Evolutionary conservation across 2,113 vertebrate species (phyloP).

Genomic region (Vidua chalybeata): DNA sequence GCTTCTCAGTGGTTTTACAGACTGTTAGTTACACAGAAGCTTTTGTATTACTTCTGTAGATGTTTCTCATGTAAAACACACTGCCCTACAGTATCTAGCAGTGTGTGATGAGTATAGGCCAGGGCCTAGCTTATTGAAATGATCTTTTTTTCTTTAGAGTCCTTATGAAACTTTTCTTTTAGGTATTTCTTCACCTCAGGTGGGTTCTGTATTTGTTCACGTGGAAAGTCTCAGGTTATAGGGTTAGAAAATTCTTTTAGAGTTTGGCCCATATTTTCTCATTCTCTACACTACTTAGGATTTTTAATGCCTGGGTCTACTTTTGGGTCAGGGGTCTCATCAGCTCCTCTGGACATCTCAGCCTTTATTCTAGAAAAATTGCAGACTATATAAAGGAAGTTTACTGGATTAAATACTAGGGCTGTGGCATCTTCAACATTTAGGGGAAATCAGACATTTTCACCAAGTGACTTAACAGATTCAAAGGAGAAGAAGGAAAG

Average conservation of each 20-base stretch:
- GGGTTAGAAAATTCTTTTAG: too few relatives aligned
- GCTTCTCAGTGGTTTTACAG: background rate
- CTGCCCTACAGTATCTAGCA: background rate
- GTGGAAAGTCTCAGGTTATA: background rate
- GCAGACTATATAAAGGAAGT: background rate
- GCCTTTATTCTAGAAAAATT: background rate
- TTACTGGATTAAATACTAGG: background rate
- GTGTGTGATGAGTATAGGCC: background rate
- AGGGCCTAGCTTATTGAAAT: background rate
- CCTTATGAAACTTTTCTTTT: background rate
- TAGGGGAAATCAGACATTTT: background rate
- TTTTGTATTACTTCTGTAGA: background rate
- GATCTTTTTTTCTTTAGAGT: background rate
- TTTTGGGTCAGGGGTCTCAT: too few relatives aligned
- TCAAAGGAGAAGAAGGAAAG: background rate
- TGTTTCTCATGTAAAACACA: background rate
- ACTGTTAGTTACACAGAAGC: background rate
- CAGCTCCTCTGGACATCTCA: background rate
- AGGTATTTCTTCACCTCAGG: background rate
- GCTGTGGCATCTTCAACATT: background rate
- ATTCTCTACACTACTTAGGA: too few relatives aligned
- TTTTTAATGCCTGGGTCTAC: too few relatives aligned
- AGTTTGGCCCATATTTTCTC: too few relatives aligned
- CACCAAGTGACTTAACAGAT: background rate
- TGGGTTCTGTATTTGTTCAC: background rate